Conservation (phyloP, 1,140 invertebrate genomes). For the Triops longicaudatus region DNA sequence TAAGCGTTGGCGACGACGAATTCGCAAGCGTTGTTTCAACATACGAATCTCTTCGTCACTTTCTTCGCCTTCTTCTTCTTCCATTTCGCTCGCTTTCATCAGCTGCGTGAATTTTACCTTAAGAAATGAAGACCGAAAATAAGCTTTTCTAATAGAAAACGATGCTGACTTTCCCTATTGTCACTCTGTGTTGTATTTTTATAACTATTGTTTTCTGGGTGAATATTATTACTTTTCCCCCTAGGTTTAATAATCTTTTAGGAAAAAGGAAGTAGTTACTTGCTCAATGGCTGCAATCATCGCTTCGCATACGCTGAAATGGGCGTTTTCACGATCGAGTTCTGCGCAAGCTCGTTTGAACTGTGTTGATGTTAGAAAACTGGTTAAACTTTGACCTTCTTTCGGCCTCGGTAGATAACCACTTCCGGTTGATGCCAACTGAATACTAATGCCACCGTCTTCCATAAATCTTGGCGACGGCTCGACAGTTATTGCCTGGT, state of each 20-base stretch:
- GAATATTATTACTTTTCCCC: too few relatives aligned
- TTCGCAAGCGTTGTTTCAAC: conserved; percentile 54
- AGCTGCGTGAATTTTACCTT: conserved; percentile 44
- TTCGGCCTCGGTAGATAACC: conserved; percentile 43
- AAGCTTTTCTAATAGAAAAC: too few relatives aligned
- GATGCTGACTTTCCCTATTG: too few relatives aligned
- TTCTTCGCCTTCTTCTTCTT: conserved; percentile 48
- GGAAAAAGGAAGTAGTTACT: conserved; percentile 35
- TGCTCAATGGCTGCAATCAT: conserved; percentile 71
- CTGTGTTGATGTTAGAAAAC: conserved; percentile 59
- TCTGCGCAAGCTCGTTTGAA: conserved; percentile 63
- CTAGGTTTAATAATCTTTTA: too few relatives aligned
- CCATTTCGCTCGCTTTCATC: conserved; percentile 35
- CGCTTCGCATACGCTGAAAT: conserved; percentile 76
- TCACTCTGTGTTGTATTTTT: too few relatives aligned
- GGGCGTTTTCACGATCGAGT: conserved; percentile 74
- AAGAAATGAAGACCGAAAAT: conserved; percentile 26
- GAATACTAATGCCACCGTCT: conserved; percentile 46
- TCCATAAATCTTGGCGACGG: conserved; percentile 47
- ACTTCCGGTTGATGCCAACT: conserved; percentile 49
- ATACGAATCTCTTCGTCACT: conserved; percentile 60
- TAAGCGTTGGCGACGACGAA: conserved; percentile 46
- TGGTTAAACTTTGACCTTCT: conserved; percentile 62
- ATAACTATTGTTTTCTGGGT: too few relatives aligned
- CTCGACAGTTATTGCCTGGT: neutral